phyloP scores from a whole-genome alignment of 1,140 invertebrate genomes.

The Caerostris darwini region DNA sequence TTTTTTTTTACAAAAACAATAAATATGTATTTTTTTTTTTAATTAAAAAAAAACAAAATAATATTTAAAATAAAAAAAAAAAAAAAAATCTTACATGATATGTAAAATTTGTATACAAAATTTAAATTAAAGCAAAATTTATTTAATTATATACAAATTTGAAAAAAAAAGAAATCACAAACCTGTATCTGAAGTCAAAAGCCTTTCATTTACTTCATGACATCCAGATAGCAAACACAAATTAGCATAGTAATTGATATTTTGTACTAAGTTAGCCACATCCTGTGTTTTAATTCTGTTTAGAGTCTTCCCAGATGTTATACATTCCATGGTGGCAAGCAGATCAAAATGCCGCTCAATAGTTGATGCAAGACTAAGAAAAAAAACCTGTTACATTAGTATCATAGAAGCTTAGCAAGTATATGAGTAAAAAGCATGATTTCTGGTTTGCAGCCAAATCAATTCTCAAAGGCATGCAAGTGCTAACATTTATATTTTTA shows the following conservation, averaged over 20 bases:
- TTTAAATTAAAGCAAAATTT: neutral
- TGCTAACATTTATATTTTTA: neutral
- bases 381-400: neutral
- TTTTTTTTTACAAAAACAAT: neutral
- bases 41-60: too few species aligned
- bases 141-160: neutral
- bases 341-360: slow-evolving; percentile 30
- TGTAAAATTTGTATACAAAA: neutral
- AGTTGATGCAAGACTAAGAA: slow-evolving; percentile 40
- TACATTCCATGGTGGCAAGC: slow-evolving; percentile 26
- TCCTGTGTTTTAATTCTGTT: slow-evolving; percentile 34
- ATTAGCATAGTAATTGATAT: slow-evolving; percentile 41
- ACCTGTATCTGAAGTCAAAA: neutral
- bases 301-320: slow-evolving; percentile 37
- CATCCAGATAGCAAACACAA: neutral
- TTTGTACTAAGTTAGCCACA: slow-evolving; percentile 50
- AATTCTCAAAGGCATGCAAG: neutral
- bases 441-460: neutral
- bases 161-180: neutral
- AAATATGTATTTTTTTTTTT: neutral
- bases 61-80: neutral
- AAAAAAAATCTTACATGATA: neutral
- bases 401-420: neutral
- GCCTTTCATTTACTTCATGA: neutral
- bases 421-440: neutral